phyloP scores from a whole-genome alignment of 2,797 vertebrate species.

The Morelia viridis region DNA sequence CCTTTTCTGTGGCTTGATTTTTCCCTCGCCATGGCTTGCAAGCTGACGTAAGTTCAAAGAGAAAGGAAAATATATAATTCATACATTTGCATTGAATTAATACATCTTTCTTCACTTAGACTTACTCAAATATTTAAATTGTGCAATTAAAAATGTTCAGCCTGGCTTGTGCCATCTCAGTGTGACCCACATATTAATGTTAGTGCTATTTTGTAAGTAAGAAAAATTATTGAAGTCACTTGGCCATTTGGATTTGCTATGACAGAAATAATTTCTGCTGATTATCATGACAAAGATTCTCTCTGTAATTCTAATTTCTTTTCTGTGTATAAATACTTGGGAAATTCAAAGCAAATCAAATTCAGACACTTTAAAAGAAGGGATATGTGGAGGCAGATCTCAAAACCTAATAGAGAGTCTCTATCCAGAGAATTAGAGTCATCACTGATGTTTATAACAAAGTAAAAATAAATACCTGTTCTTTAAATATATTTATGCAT shows the following conservation, averaged over 20 bases:
- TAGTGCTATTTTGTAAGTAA: constrained; percentile 1
- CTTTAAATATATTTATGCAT: background rate
- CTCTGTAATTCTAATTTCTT: constrained; percentile 2
- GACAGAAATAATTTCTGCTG: constrained; percentile 30
- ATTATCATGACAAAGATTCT: constrained; percentile 19
- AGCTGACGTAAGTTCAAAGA: background rate
- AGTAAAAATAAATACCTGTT: constrained; percentile 9
- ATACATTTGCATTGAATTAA: constrained; percentile 23
- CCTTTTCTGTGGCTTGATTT: background rate
- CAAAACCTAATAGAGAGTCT: background rate
- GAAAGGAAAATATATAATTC: background rate
- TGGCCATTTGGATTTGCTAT: constrained; percentile 25
- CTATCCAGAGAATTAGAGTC: constrained; percentile 4
- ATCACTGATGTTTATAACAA: background rate
- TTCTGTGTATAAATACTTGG: background rate
- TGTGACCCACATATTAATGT: constrained; percentile 15
- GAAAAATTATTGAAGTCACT: constrained; percentile 26
- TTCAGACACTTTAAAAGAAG: background rate
- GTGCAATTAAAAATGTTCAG: constrained; percentile 13
- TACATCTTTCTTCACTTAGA: constrained; percentile 1
- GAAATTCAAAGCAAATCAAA: constrained; percentile 6
- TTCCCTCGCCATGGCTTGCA: background rate
- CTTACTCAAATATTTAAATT: constrained; percentile 16
- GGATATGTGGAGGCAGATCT: background rate
- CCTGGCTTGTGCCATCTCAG: constrained; percentile 8